Evolutionary conservation across 2,888 invertebrate species (phyloP), one percentile per base, ranked within the genome.

Genomic region (Temnothorax unifasciatus): DNA sequence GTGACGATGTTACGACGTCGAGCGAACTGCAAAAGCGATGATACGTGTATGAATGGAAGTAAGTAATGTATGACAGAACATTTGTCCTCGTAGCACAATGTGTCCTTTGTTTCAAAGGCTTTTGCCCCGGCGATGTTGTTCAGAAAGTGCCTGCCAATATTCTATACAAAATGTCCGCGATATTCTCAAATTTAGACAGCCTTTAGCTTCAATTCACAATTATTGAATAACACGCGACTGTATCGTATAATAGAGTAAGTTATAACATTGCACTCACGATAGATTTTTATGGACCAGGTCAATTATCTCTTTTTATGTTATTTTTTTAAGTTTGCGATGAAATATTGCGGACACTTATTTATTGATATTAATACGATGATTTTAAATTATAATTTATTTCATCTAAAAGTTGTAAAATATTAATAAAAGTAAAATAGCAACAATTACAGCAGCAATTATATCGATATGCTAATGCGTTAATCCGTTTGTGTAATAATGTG

Each of bases 121-220:
- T 52, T 57, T 15, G 73, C 59, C 38, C 59, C n/a, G 5, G 21
- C 61, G 61, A 41, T 57, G 50, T 47, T 41, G 59, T 71, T 71
- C 79, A 38, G 47, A 79, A 81, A 71, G 73, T 47, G 73, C 59
- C 54, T 73, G 79, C 38, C 79, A 64, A 81, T 81, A 73, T 73
- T 25, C 47, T 25, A 38, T 34, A 54, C 38, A 61, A 81, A 69
- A 81, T 71, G 34, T 69, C 21, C 15, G 18, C 13, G 47, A 68
- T 57, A 68, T 71, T 71, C 38, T 71, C 59, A 73, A 73, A 71
- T 81, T 81, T 73, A 71, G 59, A 73, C 59, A 71, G 47, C 47
- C 38, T 71, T 59, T 79, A 34, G 2, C 47, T 71, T 47, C 34
- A 38, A 57, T 18, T 59, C 47, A 5, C 59, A 15, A 21, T 79